phyloP scores from a whole-genome alignment of 2,888 invertebrate species.

The Apodemia hepburni region DNA sequence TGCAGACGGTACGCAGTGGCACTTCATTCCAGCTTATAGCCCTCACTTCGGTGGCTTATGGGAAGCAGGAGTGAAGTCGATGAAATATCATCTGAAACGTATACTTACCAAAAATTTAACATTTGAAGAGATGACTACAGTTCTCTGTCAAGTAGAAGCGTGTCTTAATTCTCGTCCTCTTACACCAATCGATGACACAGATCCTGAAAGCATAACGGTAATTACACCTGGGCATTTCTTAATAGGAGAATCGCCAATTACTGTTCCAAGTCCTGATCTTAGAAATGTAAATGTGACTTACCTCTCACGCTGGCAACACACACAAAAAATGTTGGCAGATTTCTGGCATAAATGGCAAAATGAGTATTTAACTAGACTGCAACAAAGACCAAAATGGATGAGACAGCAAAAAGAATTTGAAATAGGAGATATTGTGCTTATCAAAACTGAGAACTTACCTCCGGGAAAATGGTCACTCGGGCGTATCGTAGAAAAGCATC shows the following conservation, averaged over 20 bases:
- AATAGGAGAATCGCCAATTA: background rate
- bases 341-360: slow-evolving; percentile 3
- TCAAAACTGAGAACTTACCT: background rate
- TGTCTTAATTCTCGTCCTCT: background rate
- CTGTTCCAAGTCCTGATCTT: background rate
- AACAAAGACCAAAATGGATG: slow-evolving; percentile 9
- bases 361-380: background rate
- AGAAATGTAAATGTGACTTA: background rate
- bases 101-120: background rate
- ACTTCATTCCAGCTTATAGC: background rate
- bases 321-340: background rate
- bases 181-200: background rate
- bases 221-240: background rate
- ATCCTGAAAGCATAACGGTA: background rate
- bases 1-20: background rate
- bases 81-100: background rate
- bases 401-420: slow-evolving; percentile 6
- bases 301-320: background rate
- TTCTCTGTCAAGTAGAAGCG: background rate
- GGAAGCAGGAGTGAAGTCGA: background rate
- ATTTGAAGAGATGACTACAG: background rate
- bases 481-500: background rate
- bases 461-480: slow-evolving; percentile 7
- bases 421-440: slow-evolving; percentile 1
- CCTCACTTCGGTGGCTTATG: background rate